Base-by-base conservation (phyloP, 2,113 vertebrate genomes). In the Cephalopterus ornatus region DNA sequence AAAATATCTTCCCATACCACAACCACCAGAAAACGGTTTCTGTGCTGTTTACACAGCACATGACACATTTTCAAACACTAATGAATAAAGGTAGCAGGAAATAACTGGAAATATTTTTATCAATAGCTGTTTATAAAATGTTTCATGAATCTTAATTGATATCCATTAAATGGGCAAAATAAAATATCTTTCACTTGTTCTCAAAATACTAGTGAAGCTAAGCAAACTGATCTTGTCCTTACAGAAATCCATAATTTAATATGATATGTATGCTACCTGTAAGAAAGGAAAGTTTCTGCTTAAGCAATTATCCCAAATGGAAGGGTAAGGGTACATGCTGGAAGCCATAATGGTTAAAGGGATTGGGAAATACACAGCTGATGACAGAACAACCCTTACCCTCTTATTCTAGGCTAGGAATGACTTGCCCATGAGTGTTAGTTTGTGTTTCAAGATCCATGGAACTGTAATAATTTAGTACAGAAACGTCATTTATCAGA, bases 331-430 rank as follows among this genome's bases (percentile, higher is more conserved):
- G 92, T 80, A 88, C 95, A 96, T 94, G 93, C 92, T 88, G 82
- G 93, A 95, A 86, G 62, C 91, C 59, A 18, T 77, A 94, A 94
- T 66, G 75, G 59, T 93, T 79, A 62, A 96, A 95, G 41, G 72
- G 85, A 65, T 71, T 83, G 52, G 72, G 72, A 90, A 94, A 92
- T 80, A 91, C 42, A 84, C 80, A 92, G 91, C 87, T 89, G 87
- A 97, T 81, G 93, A 95, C 87, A 93, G 93, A 97, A 97, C 49
- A 94, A 94, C 92, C 96, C 94, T 96, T 97, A 96, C 91, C 81
- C 95, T 94, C 94, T 93, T 94, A 92, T 85, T 92, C 94, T 95
- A 95, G 89, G 88, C 95, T 97, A 96, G 72, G 82, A 97, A 95
- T 96, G 94, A 95, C 92, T 95, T 96, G 89, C 91, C 89, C 94